Base-by-base conservation (phyloP, 2,113 vertebrate genomes). In the Dicerorhinus sumatrensis region DNA sequence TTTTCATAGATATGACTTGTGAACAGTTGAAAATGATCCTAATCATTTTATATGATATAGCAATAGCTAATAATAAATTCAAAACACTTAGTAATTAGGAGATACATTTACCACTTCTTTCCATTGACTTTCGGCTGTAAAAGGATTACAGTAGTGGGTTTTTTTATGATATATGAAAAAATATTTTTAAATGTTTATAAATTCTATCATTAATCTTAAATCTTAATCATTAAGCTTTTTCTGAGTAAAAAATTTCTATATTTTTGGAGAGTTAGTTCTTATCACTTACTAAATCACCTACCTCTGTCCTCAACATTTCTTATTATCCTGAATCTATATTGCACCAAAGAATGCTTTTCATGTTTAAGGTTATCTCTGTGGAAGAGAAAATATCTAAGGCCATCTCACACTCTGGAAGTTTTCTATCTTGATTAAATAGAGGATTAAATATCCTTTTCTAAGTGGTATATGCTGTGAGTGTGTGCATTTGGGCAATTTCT, bases 1-100 rank as follows among this genome's bases (percentile, higher is more conserved):
- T 96, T 97, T 98, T 98, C 31, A 96, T 96, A 96, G 85, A 58
- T 96, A 96, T 94, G 95, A 97, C 93, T 91, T 92, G 17, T 67
- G 29, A 95, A 98, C 67, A 97, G 97, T 96, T 97, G 92, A 98
- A 95, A 97, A 94, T 91, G 76, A 62, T 81, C 63, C n/a, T 96
- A 96, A 98, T 97, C 94, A 97, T 98, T 33, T 70, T 82, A 70
- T 84, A 14, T 80, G 10, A 18, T 96, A 86, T 94, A 96, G 56
- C 17, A 87, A 93, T 89, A 96, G 91, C 95, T 42, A 60, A 8
- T 56, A 94, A 92, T 69, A 94, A 58, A 77, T 69, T 97, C 8
- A 96, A 93, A 96, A 42, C 8, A 80, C 13, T 92, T 62, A 96
- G 63, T 97, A 93, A 80, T 97, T 97, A 95, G 86, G 3, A 75